phyloP scores from a whole-genome alignment of 2,888 invertebrate species.

The Pterobdella sp. region DNA sequence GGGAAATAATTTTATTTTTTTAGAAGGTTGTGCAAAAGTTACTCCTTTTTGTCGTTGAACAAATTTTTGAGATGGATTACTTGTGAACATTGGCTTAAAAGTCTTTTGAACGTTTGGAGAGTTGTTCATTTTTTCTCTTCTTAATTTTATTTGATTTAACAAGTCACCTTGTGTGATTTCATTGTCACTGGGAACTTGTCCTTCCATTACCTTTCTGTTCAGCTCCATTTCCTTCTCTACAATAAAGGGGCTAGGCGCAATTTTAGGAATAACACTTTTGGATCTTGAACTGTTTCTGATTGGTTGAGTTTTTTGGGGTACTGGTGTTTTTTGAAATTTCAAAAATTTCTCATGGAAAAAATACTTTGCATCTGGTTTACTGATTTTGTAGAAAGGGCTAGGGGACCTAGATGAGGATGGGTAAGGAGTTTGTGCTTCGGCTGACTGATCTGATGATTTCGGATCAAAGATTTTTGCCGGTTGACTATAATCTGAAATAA shows the following conservation, averaged over 20 bases:
- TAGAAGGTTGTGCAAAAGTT: background rate
- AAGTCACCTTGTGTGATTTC: conserved; percentile 14
- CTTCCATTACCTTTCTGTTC: background rate
- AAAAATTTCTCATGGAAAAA: background rate
- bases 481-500: background rate
- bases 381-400: background rate
- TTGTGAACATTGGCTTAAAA: background rate
- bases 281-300: background rate
- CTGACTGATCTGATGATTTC: background rate
- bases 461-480: background rate
- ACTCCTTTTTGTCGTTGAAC: background rate
- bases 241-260: background rate
- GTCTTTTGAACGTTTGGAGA: background rate
- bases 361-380: background rate
- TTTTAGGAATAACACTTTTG: too few relatives aligned
- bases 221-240: background rate
- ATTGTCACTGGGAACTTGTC: background rate
- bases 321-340: background rate
- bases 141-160: conserved; percentile 15
- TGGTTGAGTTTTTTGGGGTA: background rate
- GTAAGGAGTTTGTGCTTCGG: background rate
- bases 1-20: background rate
- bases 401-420: background rate
- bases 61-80: background rate
- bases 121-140: background rate